These are phyloP conservation scores for Arion vulgaris DNA, from an alignment of 1,140 invertebrate genomes.

Conservation along the genomic window DNA sequence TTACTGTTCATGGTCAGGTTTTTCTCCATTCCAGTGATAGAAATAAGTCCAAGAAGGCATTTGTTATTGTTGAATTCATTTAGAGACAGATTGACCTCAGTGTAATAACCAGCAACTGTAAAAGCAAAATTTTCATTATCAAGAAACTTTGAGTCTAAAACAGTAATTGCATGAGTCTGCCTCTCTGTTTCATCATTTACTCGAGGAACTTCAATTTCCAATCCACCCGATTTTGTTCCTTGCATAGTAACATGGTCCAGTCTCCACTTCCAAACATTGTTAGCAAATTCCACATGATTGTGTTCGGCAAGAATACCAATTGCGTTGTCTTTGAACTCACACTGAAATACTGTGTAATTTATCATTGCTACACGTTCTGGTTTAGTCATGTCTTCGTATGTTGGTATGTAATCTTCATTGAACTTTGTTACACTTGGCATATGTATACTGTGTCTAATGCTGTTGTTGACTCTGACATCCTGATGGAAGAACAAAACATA, in stretches of 20 bases:
- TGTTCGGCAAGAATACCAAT: conserved; percentile 68
- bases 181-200: conserved; percentile 61
- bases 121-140: conserved; percentile 68
- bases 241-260: conserved; percentile 84
- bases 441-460: conserved; percentile 62
- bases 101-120: conserved; percentile 87
- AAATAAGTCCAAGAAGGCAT: conserved; percentile 88
- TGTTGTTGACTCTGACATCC: conserved; percentile 54
- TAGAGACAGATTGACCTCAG: conserved; percentile 81
- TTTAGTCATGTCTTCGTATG: conserved; percentile 69
- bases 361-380: conserved; percentile 72
- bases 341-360: conserved; percentile 60
- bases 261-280: conserved; percentile 72
- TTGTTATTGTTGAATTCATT: conserved; percentile 90
- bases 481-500: conserved; percentile 1
- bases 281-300: conserved; percentile 72
- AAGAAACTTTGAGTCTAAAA: conserved; percentile 58
- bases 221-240: conserved; percentile 81
- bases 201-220: conserved; percentile 78
- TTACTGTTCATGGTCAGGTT: conserved; percentile 84
- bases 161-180: conserved; percentile 61
- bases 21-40: conserved; percentile 97
- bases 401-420: conserved; percentile 67
- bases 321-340: conserved; percentile 60
- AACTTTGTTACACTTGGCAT: conserved; percentile 71